phyloP scores from a whole-genome alignment of 2,797 vertebrate genomes.

The Sandelia bainsii region DNA sequence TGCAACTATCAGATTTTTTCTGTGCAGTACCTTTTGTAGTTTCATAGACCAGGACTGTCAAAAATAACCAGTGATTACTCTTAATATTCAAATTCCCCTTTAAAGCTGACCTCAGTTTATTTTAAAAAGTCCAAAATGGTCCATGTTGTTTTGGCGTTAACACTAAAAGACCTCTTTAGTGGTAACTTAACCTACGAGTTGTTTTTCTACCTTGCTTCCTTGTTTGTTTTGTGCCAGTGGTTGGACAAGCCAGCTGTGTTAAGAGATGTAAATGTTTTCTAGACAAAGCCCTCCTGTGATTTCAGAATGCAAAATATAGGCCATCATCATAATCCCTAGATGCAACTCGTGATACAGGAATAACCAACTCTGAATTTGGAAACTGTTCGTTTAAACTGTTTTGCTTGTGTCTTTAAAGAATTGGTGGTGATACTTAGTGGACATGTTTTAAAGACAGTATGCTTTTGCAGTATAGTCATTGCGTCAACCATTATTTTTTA shows the following conservation, averaged over 20 bases:
- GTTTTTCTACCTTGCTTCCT: constrained; percentile 75
- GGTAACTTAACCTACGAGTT: constrained; percentile 77
- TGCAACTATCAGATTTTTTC: constrained; percentile 4
- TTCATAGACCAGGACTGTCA: constrained; percentile 44
- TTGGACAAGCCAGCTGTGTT: constrained; percentile 83
- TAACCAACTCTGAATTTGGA: constrained; percentile 38
- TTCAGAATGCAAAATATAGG: constrained; percentile 83
- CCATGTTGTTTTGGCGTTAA: constrained; percentile 75
- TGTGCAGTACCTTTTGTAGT: not conserved
- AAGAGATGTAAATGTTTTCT: constrained; percentile 85
- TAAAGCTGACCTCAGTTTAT: constrained; percentile 74
- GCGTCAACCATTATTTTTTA: not conserved
- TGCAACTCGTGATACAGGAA: constrained; percentile 57
- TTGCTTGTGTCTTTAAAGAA: constrained; percentile 8
- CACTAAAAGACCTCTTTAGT: constrained; percentile 84
- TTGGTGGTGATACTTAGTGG: not conserved
- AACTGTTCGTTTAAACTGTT: constrained; percentile 12
- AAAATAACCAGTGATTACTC: constrained; percentile 58
- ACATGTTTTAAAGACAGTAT: constrained; percentile 9
- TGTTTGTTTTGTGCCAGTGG: constrained; percentile 81
- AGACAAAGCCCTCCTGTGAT: constrained; percentile 76
- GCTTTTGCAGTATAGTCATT: not conserved
- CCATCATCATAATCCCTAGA: constrained; percentile 63
- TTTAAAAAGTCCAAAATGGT: constrained; percentile 77
- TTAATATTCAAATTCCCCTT: constrained; percentile 73